Base-by-base conservation (phyloP, 1,140 invertebrate genomes). In the Ditylenchus dipsaci region DNA sequence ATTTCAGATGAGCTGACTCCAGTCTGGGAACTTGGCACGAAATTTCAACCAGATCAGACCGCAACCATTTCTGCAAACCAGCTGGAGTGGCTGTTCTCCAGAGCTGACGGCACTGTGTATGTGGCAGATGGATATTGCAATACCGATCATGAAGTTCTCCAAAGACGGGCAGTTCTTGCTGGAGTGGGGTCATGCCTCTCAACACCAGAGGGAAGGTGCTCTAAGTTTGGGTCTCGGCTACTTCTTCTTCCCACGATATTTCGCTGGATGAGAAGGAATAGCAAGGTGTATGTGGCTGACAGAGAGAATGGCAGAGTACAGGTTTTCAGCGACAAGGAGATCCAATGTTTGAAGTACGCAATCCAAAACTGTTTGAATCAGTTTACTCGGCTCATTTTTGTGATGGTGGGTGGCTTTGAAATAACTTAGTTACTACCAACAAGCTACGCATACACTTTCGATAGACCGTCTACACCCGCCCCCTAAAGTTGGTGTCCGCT, bases 41-140 rank as follows among this genome's bases (percentile, higher is more conserved):
- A 86, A 76, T 91, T 96, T 84, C 84, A 87, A 21, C 92, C 93
- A 1, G 93, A 61, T 87, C 87, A 69, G 89, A 90, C 75, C 85
- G 88, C 56, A 83, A 79, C 1, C 90, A 90, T 78, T 95, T 95
- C 85, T 97, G 94, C 84, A 95, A 96, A 83, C 94, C 94, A 11
- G 91, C 91, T 8, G 89, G 90, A 8, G 91, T 95, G 1, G 92
- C 93, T 29, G 90, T 92, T n/a, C 9, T 84, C 90, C 23, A 84
- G 86, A 7, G 73, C 78, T 11, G 89, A 88, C 76, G 92, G 91
- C 0, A 89, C 91, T 66, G 92, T 97, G 83, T 97, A 92, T 83
- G 90, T 97, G 0, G 89, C 91, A 13, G 94, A 97, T 85, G 86
- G 86, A 77, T 97, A 97, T 81, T 97, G 93, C 81, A 96, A 96